Evolutionary conservation across 2,113 vertebrate genomes (phyloP).

Genomic region (Clarias magur): DNA sequence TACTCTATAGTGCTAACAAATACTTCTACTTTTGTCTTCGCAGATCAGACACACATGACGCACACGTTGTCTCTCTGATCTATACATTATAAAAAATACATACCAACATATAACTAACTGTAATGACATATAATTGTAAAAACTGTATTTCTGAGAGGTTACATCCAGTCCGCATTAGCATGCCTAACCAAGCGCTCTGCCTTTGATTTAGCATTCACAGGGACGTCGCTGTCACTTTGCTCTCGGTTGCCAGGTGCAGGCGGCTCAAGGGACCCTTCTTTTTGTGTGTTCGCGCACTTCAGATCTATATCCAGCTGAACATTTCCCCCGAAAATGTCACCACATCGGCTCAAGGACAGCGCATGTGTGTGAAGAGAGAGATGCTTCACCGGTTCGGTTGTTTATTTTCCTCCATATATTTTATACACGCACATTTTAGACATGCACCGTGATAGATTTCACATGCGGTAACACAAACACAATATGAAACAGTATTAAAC

Average conservation of each 20-base stretch:
- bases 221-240: constrained; percentile 6
- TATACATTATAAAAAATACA: background rate
- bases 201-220: constrained; percentile 28
- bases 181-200: constrained; percentile 2
- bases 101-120: background rate
- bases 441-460: background rate
- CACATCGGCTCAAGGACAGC: constrained; percentile 12
- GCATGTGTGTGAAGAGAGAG: constrained; percentile 13
- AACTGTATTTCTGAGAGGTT: background rate
- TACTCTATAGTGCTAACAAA: background rate
- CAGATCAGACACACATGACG: background rate
- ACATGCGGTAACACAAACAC: background rate
- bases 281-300: background rate
- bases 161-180: constrained; percentile 9
- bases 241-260: constrained; percentile 14
- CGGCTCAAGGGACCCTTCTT: background rate
- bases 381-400: background rate
- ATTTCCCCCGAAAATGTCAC: constrained; percentile 27
- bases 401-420: background rate
- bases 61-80: background rate
- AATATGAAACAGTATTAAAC: background rate
- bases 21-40: background rate
- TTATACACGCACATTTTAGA: background rate
- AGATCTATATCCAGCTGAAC: constrained; percentile 19
- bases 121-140: too few relatives aligned